Evolutionary conservation across 2,888 invertebrate genomes (phyloP), one percentile per base, ranked within the genome.

Genomic region (Drosophila nigritarsus): DNA sequence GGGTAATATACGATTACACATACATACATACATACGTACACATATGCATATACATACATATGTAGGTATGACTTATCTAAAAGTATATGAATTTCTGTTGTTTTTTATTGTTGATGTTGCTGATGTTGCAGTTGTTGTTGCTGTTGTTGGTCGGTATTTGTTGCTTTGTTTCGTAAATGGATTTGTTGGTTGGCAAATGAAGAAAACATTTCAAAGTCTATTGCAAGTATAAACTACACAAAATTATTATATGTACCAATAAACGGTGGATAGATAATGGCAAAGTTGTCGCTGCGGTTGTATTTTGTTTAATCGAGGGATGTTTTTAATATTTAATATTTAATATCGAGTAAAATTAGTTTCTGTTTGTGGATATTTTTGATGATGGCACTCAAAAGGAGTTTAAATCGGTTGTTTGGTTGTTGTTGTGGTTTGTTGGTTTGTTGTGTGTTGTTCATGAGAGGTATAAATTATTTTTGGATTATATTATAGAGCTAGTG

Each of bases 401-500:
- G 53, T 71, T 77, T 62, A 42, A 34, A 27, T 45, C 38, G 53
- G 56, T 77, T 42, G 59, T 72, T 56, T 56, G 38, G 55, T 50
- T 29, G 18, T 50, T 50, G 27, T 63, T 49, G 56, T 77, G 54
- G 36, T 64, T 61, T 65, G 40, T 72, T 76, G 56, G 36, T 66
- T 56, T 56, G 42, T 54, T 82, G 66, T 63, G 61, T 74, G 56
- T 80, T 78, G 55, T 67, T 65, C 18, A 75, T 78, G 61, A 67
- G 55, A 67, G 75, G 73, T 66, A 63, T 63, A 64, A 20, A 62
- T 48, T 61, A 50, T 58, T 64, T 56, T 49, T 65, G 58, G 42
- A 59, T 62, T 84, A 63, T 27, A 64, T 83, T 75, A 66, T 62
- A 80, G 81, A 73, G 68, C 67, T 84, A 87, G 77, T 90, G 80